Evolutionary conservation across 1,140 invertebrate genomes (phyloP), one percentile per base, ranked within the genome.

Genomic region (Bombus balteatus): DNA sequence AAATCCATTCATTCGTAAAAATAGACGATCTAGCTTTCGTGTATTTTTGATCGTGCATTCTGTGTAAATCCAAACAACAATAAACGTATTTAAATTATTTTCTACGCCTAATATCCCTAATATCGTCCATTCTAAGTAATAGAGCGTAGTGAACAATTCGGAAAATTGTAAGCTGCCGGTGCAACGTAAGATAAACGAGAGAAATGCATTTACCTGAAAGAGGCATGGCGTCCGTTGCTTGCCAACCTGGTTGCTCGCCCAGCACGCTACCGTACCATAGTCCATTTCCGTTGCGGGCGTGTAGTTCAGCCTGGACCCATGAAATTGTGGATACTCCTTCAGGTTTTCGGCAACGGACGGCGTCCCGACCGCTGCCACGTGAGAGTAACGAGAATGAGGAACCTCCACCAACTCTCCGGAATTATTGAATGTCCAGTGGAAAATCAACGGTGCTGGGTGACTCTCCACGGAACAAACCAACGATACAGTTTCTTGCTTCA

Each of bases 341-440:
- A 93, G 80, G 73, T 90, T 92, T 39, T 92, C 89, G 34, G 86
- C 84, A 34, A 85, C 86, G 53, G 86, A 88, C 32, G 80, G 96
- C 96, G 85, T 96, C 92, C 91, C 95, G 95, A 88, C 70, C 25
- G 85, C 80, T 12, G 94, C 92, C 92, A 96, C 96, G 90, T 96
- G 96, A 81, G 96, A 96, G 92, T 96, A 97, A 83, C 96, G 95
- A 57, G 96, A 96, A 39, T 97, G 96, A 15, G 97, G 96, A 70
- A 98, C 96, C 92, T 98, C 97, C 1, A 97, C 97, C 92, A 97
- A 96, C 92, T 98, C 97, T 15, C 97, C 97, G 68, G 97, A 98
- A 93, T 98, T 98, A 95, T 98, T 98, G 95, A 98, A 98, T 68
- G 97, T 98, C 98, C 98, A 98, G 87, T 98, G 97, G 94, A 98